Percentiles rank a stretch among this genome's conserved stretches.
Conservation (phyloP, 2,888 invertebrate species). For the Athalia rosae region DNA sequence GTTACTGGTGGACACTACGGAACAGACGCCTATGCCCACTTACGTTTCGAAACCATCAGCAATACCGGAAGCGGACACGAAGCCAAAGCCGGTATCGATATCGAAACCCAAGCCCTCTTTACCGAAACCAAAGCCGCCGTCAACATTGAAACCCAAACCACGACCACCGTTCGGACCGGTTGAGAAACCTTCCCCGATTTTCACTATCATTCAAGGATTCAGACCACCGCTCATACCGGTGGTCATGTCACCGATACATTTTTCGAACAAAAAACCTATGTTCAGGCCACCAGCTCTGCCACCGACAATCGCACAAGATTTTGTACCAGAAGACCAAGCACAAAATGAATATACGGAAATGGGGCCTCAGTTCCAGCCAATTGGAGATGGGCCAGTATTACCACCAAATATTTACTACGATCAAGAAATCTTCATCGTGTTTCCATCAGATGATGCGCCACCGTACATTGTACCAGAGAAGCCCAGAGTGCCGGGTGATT, state of each 20-base stretch:
- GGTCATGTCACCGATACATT: neutral
- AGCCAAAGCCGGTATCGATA: neutral
- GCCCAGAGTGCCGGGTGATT: neutral
- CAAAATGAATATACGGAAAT: neutral
- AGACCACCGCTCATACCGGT: neutral
- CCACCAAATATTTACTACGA: conserved; percentile 28
- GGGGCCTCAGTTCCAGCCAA: neutral
- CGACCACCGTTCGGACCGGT: neutral
- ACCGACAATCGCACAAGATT: neutral
- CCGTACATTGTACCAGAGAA: neutral
- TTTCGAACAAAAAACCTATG: neutral
- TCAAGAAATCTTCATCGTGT: conserved; percentile 9
- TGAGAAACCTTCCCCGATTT: neutral
- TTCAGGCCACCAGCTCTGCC: neutral
- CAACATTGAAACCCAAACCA: neutral
- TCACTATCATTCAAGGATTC: neutral
- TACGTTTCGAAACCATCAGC: too few species aligned
- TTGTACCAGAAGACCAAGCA: neutral
- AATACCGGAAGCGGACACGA: too few species aligned
- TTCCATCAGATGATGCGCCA: conserved; percentile 14
- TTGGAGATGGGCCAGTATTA: conserved; percentile 22
- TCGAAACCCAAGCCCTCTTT: neutral
- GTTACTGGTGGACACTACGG: too few species aligned
- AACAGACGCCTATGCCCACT: too few species aligned
- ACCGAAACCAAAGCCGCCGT: neutral